Base-by-base conservation (phyloP, 1,140 invertebrate species). In the Drosophila neocordata region DNA sequence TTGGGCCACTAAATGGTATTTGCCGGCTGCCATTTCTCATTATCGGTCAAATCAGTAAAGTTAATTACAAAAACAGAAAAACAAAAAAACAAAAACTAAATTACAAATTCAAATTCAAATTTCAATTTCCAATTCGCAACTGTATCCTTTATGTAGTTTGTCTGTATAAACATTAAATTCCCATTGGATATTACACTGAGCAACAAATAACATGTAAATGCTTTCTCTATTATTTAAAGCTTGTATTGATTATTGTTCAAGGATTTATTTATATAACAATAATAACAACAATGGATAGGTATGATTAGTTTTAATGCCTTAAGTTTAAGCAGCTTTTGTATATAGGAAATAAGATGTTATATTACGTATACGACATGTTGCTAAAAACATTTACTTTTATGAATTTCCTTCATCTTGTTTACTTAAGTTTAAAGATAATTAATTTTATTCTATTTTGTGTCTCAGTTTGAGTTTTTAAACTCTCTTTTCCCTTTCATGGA, bases 401-500 rank as follows among this genome's bases (percentile, higher is more conserved):
- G 24, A 24, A 2, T 24, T 24, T 2, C 24, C 1, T 24, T 24
- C 4, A n/a, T n/a, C n/a, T n/a, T n/a, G n/a, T n/a, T n/a, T n/a
- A n/a, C n/a, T n/a, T n/a, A n/a, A n/a, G n/a, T 6, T 7, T 34
- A 12, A 12, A 35, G 34, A 12, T 35, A 35, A 35, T 44, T 18
- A 15, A 8, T 44, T 44, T 13, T 15, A 8, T 13, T 15, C 7
- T 7, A 48, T 20, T 48, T 48, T 48, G 15, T 48, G 8, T 18
- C 7, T 44, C 41, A 48, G 41, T n/a, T n/a, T n/a, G n/a, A n/a
- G n/a, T n/a, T n/a, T 27, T 24, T 8, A 15, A 34, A 24, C n/a
- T 34, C 53, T 13, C 53, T 31, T 56, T 56, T 34, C 27, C 24
- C 37, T 38, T 37, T 60, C 69, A 52, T 58, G 24, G 69, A 52